Evolutionary conservation across 2,797 vertebrate genomes (phyloP).

Genomic region (Chelmon rostratus): DNA sequence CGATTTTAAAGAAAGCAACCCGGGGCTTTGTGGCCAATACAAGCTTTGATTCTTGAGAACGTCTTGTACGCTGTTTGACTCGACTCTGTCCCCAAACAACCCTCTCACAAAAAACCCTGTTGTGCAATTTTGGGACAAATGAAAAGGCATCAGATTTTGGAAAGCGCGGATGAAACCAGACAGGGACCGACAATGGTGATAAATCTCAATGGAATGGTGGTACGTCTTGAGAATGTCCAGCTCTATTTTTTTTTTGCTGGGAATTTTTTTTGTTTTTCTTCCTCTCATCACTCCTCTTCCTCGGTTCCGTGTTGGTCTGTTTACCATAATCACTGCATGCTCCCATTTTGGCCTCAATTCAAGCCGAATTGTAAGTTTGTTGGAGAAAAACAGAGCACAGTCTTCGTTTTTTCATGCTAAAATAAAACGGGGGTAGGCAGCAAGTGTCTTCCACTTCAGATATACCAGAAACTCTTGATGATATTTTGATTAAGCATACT

Average conservation of each 20-base stretch:
- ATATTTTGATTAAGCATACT: conserved; percentile 2
- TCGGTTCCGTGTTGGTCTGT: conserved; percentile 1
- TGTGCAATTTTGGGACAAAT: conserved; percentile 35
- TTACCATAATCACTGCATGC: conserved; percentile 1
- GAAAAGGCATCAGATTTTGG: conserved; percentile 38
- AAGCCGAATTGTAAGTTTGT: background rate
- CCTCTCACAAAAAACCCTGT: conserved; percentile 5
- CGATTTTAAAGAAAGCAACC: conserved; percentile 46
- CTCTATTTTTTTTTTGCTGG: conserved; percentile 6
- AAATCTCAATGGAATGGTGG: background rate
- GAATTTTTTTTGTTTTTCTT: conserved; percentile 14
- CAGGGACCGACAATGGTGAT: conserved; percentile 9
- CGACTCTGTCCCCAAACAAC: conserved; percentile 50
- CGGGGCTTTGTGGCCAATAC: conserved; percentile 43
- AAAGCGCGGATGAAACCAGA: conserved; percentile 11
- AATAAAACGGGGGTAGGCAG: background rate
- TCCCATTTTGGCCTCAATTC: background rate
- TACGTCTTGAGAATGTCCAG: conserved; percentile 17
- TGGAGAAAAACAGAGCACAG: background rate
- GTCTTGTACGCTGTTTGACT: conserved; percentile 57
- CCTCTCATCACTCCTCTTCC: background rate
- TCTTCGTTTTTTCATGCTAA: background rate
- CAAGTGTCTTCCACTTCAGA: background rate
- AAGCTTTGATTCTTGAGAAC: conserved; percentile 65
- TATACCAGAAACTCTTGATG: background rate